Percentiles rank a stretch among this genome's conserved stretches.
Conservation (phyloP, 2,888 invertebrate species). For the Herminia tarsipennalis region DNA sequence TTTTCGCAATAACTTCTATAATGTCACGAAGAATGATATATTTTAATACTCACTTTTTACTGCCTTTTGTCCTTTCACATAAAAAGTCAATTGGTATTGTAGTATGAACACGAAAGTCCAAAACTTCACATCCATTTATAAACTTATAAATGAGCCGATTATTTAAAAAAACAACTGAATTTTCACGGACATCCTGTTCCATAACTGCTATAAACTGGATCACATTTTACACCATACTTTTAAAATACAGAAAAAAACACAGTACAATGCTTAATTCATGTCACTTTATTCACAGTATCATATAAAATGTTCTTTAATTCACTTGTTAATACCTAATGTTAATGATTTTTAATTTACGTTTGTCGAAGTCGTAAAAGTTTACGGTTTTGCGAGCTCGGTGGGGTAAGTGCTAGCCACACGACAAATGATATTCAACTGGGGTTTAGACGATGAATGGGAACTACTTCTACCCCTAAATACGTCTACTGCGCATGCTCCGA, state of each 20-base stretch:
- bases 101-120: constrained; percentile 67
- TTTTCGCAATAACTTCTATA: background rate
- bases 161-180: constrained; percentile 61
- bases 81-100: constrained; percentile 57
- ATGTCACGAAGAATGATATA: background rate
- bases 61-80: constrained; percentile 59
- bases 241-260: background rate
- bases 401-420: constrained; percentile 47
- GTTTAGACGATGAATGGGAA: constrained; percentile 63
- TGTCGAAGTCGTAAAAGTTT: constrained; percentile 63
- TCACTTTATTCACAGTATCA: constrained; percentile 5
- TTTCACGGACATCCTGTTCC: constrained; percentile 68
- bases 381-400: constrained; percentile 18
- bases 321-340: background rate
- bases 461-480: constrained; percentile 43
- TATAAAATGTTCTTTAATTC: background rate
- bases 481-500: constrained; percentile 63
- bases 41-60: constrained; percentile 64
- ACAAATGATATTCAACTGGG: constrained; percentile 58
- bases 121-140: constrained; percentile 81
- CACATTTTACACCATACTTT: constrained; percentile 24
- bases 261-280: constrained; percentile 7
- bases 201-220: constrained; percentile 59
- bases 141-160: constrained; percentile 52
- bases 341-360: background rate